Conservation (phyloP, 2,113 vertebrate species). For the Mixornis gularis region DNA sequence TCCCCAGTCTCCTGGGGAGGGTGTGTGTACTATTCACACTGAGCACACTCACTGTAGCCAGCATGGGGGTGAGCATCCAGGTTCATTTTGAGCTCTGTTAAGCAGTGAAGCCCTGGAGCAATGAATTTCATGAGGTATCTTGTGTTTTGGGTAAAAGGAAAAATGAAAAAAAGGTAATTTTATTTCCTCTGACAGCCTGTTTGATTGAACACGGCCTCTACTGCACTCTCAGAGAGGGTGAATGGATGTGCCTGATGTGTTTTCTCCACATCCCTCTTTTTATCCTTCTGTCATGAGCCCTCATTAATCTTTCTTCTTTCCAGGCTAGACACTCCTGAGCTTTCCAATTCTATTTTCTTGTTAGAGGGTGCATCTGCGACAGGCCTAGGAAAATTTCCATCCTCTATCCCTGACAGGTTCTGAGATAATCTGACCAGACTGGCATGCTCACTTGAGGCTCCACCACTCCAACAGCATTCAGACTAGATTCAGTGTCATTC, state of each 20-base stretch:
- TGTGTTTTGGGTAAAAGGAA: background rate
- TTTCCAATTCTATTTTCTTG: background rate
- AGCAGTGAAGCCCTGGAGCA: background rate
- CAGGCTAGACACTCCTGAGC: background rate
- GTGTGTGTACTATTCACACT: background rate
- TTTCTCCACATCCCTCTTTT: background rate
- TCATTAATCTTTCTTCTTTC: slow-evolving; percentile 6
- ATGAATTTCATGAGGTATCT: background rate
- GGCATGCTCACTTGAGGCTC: background rate
- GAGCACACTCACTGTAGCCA: background rate
- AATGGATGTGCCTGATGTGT: background rate
- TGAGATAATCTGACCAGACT: background rate
- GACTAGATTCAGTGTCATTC: background rate
- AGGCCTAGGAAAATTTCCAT: background rate
- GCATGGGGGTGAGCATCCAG: background rate
- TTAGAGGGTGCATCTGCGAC: background rate
- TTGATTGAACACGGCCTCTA: background rate
- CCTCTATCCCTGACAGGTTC: background rate
- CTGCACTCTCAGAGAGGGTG: background rate
- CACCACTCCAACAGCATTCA: background rate
- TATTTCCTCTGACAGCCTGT: background rate
- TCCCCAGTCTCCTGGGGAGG: background rate
- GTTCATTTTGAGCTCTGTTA: background rate
- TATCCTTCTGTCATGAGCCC: background rate
- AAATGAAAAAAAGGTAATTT: background rate